Percentiles rank a stretch among this genome's conserved stretches.
phyloP scores from a whole-genome alignment of 1,140 invertebrate species.

The Cotesia chilonis region DNA sequence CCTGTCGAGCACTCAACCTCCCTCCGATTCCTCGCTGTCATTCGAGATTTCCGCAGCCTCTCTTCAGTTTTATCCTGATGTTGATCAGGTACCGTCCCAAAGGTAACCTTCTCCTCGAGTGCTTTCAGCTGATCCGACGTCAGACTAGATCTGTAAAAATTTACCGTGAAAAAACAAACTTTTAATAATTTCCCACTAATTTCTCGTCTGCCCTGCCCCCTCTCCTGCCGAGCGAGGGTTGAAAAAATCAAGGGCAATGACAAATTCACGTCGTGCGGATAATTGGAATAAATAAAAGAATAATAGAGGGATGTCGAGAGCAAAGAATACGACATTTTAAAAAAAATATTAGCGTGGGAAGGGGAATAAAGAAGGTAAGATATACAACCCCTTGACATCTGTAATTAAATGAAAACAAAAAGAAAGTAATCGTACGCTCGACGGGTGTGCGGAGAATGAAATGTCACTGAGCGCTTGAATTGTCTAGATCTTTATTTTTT shows the following conservation, averaged over 20 bases:
- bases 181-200: slow-evolving; percentile 38
- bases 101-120: too few relatives aligned
- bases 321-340: slow-evolving; percentile 37
- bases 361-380: slow-evolving; percentile 22
- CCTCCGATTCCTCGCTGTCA: too few relatives aligned
- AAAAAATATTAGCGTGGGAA: neutral
- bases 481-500: slow-evolving; percentile 50
- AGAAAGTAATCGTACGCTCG: slow-evolving; percentile 65
- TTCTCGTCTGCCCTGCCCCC: slow-evolving; percentile 25
- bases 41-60: too few relatives aligned
- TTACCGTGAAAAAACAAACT: slow-evolving; percentile 36
- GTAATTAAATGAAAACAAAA: slow-evolving; percentile 68
- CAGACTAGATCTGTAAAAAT: neutral
- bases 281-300: slow-evolving; percentile 67
- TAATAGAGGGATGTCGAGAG: slow-evolving; percentile 58
- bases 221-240: slow-evolving; percentile 35
- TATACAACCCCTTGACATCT: slow-evolving; percentile 65
- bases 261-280: slow-evolving; percentile 64
- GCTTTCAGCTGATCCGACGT: too few relatives aligned
- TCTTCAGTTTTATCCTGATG: neutral
- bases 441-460: slow-evolving; percentile 55
- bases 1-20: too few relatives aligned
- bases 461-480: slow-evolving; percentile 55
- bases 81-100: neutral
- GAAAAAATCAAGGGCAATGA: slow-evolving; percentile 64